Evolutionary conservation across 2,888 invertebrate species (phyloP).

Genomic region (Zelleria hepariella): DNA sequence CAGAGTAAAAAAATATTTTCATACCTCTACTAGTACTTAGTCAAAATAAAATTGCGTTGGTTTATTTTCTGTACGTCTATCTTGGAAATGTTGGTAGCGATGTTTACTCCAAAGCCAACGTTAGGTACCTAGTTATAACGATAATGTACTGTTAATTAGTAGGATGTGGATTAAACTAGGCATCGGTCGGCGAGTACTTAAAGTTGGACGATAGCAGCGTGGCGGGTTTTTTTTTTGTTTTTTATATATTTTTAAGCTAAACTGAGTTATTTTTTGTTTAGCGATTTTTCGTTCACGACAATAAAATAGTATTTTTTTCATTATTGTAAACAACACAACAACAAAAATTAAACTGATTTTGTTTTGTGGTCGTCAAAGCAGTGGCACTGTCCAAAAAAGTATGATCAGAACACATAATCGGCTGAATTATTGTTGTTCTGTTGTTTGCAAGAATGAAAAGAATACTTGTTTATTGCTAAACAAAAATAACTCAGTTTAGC

Average conservation of each 20-base stretch:
- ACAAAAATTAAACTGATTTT: neutral
- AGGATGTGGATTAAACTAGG: neutral
- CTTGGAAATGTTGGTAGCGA: neutral
- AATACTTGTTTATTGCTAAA: too few species aligned
- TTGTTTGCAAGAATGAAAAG: too few species aligned
- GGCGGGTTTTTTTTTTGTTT: too few species aligned
- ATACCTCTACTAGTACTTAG: conserved; percentile 50
- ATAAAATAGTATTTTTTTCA: too few species aligned
- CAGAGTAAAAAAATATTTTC: conserved; percentile 69
- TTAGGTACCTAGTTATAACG: neutral
- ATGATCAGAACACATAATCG: too few species aligned
- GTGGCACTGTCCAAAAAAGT: neutral
- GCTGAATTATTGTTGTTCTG: too few species aligned
- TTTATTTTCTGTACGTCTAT: conserved; percentile 4
- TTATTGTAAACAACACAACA: too few species aligned
- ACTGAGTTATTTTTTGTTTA: too few species aligned
- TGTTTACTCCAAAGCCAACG: neutral
- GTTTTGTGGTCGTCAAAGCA: neutral
- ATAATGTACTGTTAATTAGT: neutral
- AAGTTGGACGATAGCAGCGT: too few species aligned
- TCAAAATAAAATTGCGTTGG: conserved; percentile 44
- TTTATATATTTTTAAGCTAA: too few species aligned
- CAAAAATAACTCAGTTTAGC: too few species aligned
- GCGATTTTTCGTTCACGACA: too few species aligned
- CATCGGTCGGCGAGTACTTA: neutral